These are phyloP conservation scores for Plemyria rubiginata DNA, from an alignment of 2,888 invertebrate species.

Conservation along the genomic window DNA sequence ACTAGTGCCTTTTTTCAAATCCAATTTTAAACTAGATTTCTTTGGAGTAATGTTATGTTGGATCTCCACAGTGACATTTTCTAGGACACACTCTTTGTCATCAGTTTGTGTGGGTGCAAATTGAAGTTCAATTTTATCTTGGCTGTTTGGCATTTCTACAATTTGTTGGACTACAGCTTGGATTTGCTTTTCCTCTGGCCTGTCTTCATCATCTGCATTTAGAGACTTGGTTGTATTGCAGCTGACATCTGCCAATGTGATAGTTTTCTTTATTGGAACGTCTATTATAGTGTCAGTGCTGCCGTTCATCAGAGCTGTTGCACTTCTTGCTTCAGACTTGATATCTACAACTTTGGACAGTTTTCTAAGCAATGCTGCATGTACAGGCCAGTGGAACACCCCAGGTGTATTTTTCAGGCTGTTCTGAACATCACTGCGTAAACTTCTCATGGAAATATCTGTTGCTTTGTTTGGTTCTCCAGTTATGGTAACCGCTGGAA, in stretches of 20 bases:
- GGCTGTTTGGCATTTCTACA: slow-evolving; percentile 38
- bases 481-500: slow-evolving; percentile 72
- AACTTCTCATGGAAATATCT: slow-evolving; percentile 76
- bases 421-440: slow-evolving; percentile 72
- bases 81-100: slow-evolving; percentile 67
- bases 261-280: slow-evolving; percentile 55
- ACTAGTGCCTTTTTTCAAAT: slow-evolving; percentile 77
- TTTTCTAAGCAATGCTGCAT: slow-evolving; percentile 74
- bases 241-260: slow-evolving; percentile 75
- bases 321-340: slow-evolving; percentile 66
- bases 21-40: slow-evolving; percentile 77
- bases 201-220: slow-evolving; percentile 63
- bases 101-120: slow-evolving; percentile 45
- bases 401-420: slow-evolving; percentile 58
- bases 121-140: slow-evolving; percentile 35
- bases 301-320: slow-evolving; percentile 71
- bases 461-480: slow-evolving; percentile 78
- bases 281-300: slow-evolving; percentile 63
- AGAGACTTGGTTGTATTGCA: slow-evolving; percentile 74
- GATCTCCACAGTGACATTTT: slow-evolving; percentile 80
- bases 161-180: slow-evolving; percentile 42
- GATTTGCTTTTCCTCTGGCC: slow-evolving; percentile 45
- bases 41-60: slow-evolving; percentile 80
- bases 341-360: slow-evolving; percentile 78
- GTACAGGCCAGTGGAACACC: slow-evolving; percentile 73